Conservation (phyloP, 2,797 vertebrate species). For the Macropodus opercularis region DNA sequence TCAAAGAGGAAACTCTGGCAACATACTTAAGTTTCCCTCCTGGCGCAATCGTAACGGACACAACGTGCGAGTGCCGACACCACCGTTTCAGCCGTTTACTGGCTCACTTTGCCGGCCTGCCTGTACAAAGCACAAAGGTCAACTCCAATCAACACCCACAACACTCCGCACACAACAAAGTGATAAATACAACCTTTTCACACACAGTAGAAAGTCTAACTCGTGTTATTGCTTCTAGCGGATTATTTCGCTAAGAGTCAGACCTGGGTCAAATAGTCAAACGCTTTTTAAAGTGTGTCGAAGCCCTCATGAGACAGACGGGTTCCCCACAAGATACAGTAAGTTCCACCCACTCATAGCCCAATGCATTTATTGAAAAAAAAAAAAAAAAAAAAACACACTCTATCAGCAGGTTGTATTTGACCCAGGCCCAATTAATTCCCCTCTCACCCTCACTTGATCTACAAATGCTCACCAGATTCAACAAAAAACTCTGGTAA, state of each 20-base stretch:
- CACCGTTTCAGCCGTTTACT: constrained; percentile 19
- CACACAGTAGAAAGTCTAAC: constrained; percentile 72
- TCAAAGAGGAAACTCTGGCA: constrained; percentile 7
- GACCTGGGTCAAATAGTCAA: constrained; percentile 48
- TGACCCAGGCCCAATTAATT: constrained; percentile 29
- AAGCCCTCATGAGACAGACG: constrained; percentile 43
- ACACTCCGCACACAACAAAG: constrained; percentile 35
- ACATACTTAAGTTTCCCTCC: constrained; percentile 22
- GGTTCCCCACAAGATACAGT: constrained; percentile 18
- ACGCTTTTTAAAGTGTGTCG: constrained; percentile 30
- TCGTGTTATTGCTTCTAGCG: constrained; percentile 79
- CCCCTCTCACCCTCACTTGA: constrained; percentile 38
- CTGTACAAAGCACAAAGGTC: constrained; percentile 19
- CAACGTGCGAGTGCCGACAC: constrained; percentile 10
- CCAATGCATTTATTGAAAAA: constrained; percentile 4
- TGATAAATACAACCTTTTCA: constrained; percentile 74
- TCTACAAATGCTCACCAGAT: constrained; percentile 60
- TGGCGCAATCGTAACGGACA: not conserved
- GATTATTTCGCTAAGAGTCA: constrained; percentile 46
- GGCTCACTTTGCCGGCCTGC: constrained; percentile 49
- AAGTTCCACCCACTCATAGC: constrained; percentile 24
- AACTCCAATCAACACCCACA: constrained; percentile 50
- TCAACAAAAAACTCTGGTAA: constrained; percentile 45
- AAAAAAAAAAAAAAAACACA: not conserved
- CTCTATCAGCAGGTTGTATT: constrained; percentile 10